Evolutionary conservation across 1,140 invertebrate genomes (phyloP).

Genomic region (Saxidomus purpurata): DNA sequence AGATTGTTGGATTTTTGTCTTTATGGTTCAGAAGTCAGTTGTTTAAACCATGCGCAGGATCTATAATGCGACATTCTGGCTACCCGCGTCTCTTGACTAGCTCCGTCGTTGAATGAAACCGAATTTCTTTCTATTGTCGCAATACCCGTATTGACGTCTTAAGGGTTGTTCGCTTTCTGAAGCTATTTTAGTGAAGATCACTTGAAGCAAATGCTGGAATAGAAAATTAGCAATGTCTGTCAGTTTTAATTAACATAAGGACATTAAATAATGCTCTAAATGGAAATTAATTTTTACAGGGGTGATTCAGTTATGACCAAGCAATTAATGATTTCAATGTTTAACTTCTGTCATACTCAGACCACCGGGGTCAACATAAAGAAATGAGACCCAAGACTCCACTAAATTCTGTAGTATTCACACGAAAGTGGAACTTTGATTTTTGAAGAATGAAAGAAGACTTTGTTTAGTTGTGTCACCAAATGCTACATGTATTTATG

Average conservation of each 20-base stretch:
- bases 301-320: not conserved
- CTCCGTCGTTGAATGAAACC: not conserved
- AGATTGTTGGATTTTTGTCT: too few species aligned
- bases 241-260: constrained; percentile 21
- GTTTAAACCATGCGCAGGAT: too few species aligned
- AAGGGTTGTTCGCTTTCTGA: constrained; percentile 1
- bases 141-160: not conserved
- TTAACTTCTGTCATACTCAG: not conserved
- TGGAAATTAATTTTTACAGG: not conserved
- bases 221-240: not conserved
- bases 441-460: too few species aligned
- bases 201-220: not conserved
- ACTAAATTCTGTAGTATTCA: too few species aligned
- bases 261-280: not conserved
- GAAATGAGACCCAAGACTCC: too few species aligned
- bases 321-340: not conserved
- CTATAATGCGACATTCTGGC: not conserved
- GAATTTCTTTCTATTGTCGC: not conserved
- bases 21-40: too few species aligned
- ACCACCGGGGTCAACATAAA: not conserved
- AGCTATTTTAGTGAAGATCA: not conserved
- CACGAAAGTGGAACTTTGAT: too few species aligned
- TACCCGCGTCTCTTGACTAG: not conserved
- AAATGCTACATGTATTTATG: too few species aligned
- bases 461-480: too few species aligned